Evolutionary conservation across 2,113 vertebrate genomes (phyloP), one percentile per base, ranked within the genome.

Genomic region (Actenoides hombroni): DNA sequence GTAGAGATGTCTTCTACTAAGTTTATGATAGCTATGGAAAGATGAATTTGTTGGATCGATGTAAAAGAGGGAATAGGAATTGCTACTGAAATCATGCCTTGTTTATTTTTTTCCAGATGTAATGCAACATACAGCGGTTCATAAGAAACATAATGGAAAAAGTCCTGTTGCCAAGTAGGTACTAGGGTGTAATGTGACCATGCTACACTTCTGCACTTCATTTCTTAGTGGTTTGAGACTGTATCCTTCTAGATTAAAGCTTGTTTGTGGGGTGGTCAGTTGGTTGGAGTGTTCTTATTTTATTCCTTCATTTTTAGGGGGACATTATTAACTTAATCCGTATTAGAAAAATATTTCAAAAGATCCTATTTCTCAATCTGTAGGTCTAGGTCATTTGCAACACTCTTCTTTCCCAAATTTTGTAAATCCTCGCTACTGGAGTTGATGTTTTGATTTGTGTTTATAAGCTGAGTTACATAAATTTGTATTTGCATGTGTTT

Each of bases 61-160:
- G 35, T 76, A 26, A 78, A 73, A 76, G 37, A 40, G 33, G 5
- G 92, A 90, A 46, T 53, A 8, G 23, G 73, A 77, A 71, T 76
- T 93, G 17, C 44, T 90, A 1, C 79, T 92, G 80, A 75, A 90
- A 57, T 90, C 35, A 46, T 35, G 33, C 48, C 75, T 63, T 86
- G 13, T 59, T 71, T 86, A 13, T 90, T 83, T 86, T 74, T 54
- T 56, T 86, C 42, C 88, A 99, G 98, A 99, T 97, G 87, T 97
- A 84, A 97, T 99, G 85, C 98, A 98, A 49, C 99, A 98, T 51
- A 84, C 98, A 93, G 75, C 98, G 63, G 97, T 98, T 94, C 98
- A 99, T 97, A 99, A 99, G 96, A 99, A 99, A 85, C 98, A 98
- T 65, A 97, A 98, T 18, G 98, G 98, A 86, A 99, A 98, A 95